Percentiles rank a stretch among this genome's conserved stretches.
Evolutionary conservation across 2,797 vertebrate species (phyloP).

Genomic region (Periparus ater): DNA sequence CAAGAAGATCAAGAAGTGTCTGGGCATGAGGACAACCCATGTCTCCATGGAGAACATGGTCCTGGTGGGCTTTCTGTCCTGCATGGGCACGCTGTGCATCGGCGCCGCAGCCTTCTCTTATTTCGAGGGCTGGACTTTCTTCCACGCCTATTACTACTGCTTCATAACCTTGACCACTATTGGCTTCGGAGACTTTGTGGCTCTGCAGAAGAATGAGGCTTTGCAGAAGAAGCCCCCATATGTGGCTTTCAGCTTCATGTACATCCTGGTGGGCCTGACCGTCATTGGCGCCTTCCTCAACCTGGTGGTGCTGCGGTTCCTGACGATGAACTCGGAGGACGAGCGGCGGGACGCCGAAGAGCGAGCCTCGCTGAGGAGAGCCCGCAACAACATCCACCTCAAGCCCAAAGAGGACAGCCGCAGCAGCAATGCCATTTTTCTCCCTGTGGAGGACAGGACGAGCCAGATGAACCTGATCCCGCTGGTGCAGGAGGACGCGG

Average conservation of each 20-base stretch:
- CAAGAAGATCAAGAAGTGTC: conserved; percentile 87
- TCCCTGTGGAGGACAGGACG: conserved; percentile 85
- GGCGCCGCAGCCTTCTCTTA: conserved; percentile 92
- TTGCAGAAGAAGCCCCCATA: conserved; percentile 94
- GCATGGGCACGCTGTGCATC: conserved; percentile 89
- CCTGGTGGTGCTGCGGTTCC: conserved; percentile 93
- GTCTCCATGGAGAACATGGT: conserved; percentile 98
- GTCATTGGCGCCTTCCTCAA: conserved; percentile 97
- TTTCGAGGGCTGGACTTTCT: conserved; percentile 96
- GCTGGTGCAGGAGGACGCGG: conserved; percentile 75
- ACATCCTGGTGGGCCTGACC: conserved; percentile 93
- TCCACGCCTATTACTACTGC: conserved; percentile 97
- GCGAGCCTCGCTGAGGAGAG: conserved; percentile 82
- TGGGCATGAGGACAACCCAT: conserved; percentile 83
- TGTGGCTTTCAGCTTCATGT: conserved; percentile 96
- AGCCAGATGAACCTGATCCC: conserved; percentile 89
- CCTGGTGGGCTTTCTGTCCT: conserved; percentile 91
- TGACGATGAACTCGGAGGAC: conserved; percentile 91
- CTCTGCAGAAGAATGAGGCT: conserved; percentile 93
- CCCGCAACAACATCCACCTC: conserved; percentile 67
- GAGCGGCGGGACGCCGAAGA: conserved; percentile 85
- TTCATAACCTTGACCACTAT: conserved; percentile 99
- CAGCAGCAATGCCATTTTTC: conserved; percentile 82
- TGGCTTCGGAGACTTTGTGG: conserved; percentile 96
- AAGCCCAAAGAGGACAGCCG: conserved; percentile 62